These are phyloP conservation scores for Peribatodes rhomboidaria DNA, from an alignment of 2,888 invertebrate species.

Conservation along the genomic window DNA sequence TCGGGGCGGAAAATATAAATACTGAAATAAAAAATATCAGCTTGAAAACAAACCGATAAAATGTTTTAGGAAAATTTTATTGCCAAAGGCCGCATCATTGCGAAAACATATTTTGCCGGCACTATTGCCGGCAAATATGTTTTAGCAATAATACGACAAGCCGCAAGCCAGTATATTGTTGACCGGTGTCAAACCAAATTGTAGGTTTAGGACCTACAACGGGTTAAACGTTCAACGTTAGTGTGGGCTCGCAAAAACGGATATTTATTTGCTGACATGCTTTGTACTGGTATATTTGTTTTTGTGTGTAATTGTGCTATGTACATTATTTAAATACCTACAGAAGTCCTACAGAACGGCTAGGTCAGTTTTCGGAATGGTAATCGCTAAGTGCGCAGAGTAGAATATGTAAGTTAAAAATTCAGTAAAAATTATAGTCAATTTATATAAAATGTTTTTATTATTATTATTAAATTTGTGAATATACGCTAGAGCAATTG, in stretches of 20 bases:
- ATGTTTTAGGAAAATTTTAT: not conserved
- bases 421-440: not conserved
- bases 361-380: no score
- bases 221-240: constrained; percentile 33
- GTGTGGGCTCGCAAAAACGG: constrained; percentile 44
- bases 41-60: no score
- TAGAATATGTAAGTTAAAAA: not conserved
- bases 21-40: no score
- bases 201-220: constrained; percentile 47
- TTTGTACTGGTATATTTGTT: not conserved
- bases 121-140: no score
- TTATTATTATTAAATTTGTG: no score
- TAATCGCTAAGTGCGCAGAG: no score
- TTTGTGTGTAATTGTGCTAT: not conserved
- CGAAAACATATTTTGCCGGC: no score
- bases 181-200: constrained; percentile 54
- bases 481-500: no score
- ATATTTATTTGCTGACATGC: constrained; percentile 50
- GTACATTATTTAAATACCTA: no score
- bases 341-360: no score
- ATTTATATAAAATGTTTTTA: no score
- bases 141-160: constrained; percentile 49
- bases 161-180: constrained; percentile 51
- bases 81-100: constrained; percentile 36
- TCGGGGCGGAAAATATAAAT: no score